Percentiles rank a stretch among this genome's conserved stretches.
These are phyloP conservation scores for Drosophila repletoides DNA, from an alignment of 1,140 invertebrate species.

Conservation along the genomic window DNA sequence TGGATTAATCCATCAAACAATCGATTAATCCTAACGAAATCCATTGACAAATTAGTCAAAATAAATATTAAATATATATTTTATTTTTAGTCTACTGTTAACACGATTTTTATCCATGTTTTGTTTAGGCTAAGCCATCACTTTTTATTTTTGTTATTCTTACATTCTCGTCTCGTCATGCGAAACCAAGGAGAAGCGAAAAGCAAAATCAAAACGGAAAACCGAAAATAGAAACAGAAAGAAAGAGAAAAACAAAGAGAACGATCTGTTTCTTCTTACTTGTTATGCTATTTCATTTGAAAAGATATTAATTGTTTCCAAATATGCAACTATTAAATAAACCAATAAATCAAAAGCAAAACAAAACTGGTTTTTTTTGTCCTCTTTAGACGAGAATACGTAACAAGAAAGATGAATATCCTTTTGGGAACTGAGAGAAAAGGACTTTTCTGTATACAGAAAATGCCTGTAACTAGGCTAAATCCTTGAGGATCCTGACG, in stretches of 20 bases:
- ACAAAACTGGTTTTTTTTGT: background rate
- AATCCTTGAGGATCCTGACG: too few relatives aligned
- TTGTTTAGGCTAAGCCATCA: conserved; percentile 55
- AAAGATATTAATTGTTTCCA: conserved; percentile 71
- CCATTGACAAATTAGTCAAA: conserved; percentile 33
- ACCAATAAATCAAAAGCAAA: conserved; percentile 35
- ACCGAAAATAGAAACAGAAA: too few relatives aligned
- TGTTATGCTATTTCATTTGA: conserved; percentile 56
- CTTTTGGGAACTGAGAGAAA: too few relatives aligned
- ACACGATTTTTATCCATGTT: conserved; percentile 33
- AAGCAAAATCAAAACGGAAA: too few relatives aligned
- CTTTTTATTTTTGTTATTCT: conserved; percentile 58
- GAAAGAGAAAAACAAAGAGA: too few relatives aligned
- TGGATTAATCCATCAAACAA: background rate
- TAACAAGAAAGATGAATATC: too few relatives aligned
- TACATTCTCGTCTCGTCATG: conserved; percentile 43
- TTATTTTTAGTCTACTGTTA: conserved; percentile 4
- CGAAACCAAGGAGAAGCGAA: conserved; percentile 30
- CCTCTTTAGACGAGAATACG: too few relatives aligned
- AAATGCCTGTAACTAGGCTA: too few relatives aligned
- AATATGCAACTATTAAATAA: conserved; percentile 42
- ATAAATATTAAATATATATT: conserved; percentile 12
- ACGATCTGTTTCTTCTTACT: conserved; percentile 51
- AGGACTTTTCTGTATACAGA: too few relatives aligned
- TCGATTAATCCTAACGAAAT: background rate